Evolutionary conservation across 37 sponge, comb jelly and placozoan species (phyloP).

Genomic region (Geodia barretti): DNA sequence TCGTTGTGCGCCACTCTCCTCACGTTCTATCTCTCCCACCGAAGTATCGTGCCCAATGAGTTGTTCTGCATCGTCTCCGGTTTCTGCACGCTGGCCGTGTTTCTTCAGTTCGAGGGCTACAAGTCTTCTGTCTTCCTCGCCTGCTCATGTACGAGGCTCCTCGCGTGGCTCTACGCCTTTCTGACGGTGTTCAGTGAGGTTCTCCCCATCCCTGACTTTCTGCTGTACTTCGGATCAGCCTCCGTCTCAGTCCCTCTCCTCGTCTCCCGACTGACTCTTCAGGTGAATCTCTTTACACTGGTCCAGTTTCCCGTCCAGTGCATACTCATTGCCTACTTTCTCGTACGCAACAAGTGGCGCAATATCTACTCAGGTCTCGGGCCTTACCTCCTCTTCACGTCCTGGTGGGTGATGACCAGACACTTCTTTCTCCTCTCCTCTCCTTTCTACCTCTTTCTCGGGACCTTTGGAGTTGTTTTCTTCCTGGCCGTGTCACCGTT

Average conservation of each 20-base stretch:
- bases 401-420: conserved; percentile 36
- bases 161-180: conserved; percentile 15
- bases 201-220: conserved; percentile 21
- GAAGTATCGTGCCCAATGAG: conserved; percentile 2
- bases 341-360: conserved; percentile 1
- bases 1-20: conserved; percentile 16
- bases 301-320: conserved; percentile 36
- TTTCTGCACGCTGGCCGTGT: conserved; percentile 1
- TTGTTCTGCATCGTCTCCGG: conserved; percentile 5
- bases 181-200: background rate
- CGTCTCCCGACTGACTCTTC: conserved; percentile 2
- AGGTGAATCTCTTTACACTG: conserved; percentile 22
- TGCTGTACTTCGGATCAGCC: background rate
- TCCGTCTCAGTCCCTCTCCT: background rate
- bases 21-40: conserved; percentile 18
- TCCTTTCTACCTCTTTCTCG: background rate
- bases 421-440: conserved; percentile 18
- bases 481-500: conserved; percentile 24
- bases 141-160: background rate
- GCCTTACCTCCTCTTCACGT: conserved; percentile 40
- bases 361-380: conserved; percentile 43
- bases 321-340: background rate
- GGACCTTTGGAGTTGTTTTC: background rate
- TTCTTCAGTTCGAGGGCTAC: conserved; percentile 44
- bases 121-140: conserved; percentile 10